These are phyloP conservation scores for Fragum whitleyi DNA, from an alignment of 2,888 invertebrate genomes.

Conservation along the genomic window DNA sequence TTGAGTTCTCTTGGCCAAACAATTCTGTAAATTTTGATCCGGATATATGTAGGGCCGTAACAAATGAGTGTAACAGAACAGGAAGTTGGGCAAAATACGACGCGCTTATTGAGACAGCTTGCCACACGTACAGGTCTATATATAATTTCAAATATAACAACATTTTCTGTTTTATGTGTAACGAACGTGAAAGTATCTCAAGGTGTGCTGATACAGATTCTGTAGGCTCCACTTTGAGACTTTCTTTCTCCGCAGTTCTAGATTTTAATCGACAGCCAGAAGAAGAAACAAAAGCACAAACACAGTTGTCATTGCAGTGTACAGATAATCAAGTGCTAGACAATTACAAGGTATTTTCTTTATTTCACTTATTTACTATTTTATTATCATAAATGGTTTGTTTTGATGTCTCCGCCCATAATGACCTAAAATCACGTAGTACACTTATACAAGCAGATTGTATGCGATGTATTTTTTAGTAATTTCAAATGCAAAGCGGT, in stretches of 20 bases:
- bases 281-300: too few species aligned
- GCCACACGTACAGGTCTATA: slow-evolving; percentile 14
- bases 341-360: background rate
- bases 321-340: background rate
- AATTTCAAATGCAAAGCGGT: too few species aligned
- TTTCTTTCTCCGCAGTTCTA: slow-evolving; percentile 22
- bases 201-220: background rate
- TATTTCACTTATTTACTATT: too few species aligned
- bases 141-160: slow-evolving; percentile 30
- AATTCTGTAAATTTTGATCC: background rate
- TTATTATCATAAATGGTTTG: too few species aligned
- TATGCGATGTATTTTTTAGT: too few species aligned
- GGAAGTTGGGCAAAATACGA: slow-evolving; percentile 35
- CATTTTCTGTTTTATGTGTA: slow-evolving; percentile 41
- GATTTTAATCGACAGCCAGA: background rate
- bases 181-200: background rate
- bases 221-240: too few species aligned
- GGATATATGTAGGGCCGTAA: background rate
- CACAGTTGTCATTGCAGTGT: background rate
- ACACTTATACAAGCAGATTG: too few species aligned
- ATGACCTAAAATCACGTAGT: too few species aligned
- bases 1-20: background rate
- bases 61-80: slow-evolving; percentile 28
- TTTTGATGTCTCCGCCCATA: too few species aligned
- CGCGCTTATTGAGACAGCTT: slow-evolving; percentile 34